Percentiles rank a stretch among this genome's conserved stretches.
Conservation (phyloP, 2,113 vertebrate species). For the Sarotherodon lohbergeri region DNA sequence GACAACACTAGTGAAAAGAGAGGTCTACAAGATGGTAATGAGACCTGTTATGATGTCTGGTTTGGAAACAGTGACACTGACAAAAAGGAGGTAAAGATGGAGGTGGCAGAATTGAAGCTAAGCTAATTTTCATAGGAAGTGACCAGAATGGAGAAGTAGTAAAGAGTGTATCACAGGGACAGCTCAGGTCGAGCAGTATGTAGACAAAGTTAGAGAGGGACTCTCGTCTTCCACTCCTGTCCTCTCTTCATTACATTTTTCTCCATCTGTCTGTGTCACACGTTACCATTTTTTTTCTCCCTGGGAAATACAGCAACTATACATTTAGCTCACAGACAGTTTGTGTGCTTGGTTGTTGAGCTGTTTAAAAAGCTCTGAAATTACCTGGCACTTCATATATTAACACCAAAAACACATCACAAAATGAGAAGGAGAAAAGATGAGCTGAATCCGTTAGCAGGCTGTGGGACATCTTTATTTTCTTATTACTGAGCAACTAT, state of each 20-base stretch:
- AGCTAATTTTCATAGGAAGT: not conserved
- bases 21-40: not conserved
- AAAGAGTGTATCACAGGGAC: not conserved
- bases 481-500: not conserved
- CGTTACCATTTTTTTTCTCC: not conserved
- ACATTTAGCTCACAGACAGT: not conserved
- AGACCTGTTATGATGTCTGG: not conserved
- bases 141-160: not conserved
- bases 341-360: not conserved
- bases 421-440: not conserved
- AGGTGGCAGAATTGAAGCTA: not conserved
- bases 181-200: not conserved
- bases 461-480: not conserved
- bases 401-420: too few species aligned
- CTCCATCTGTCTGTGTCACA: too few species aligned
- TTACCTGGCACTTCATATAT: not conserved
- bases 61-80: not conserved
- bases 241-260: not conserved
- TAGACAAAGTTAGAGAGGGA: not conserved
- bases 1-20: not conserved
- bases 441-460: not conserved
- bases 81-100: not conserved
- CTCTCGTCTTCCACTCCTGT: not conserved
- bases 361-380: not conserved
- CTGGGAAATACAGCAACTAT: not conserved